Conservation (phyloP, 2,888 invertebrate genomes). For the Cerastoderma edule region DNA sequence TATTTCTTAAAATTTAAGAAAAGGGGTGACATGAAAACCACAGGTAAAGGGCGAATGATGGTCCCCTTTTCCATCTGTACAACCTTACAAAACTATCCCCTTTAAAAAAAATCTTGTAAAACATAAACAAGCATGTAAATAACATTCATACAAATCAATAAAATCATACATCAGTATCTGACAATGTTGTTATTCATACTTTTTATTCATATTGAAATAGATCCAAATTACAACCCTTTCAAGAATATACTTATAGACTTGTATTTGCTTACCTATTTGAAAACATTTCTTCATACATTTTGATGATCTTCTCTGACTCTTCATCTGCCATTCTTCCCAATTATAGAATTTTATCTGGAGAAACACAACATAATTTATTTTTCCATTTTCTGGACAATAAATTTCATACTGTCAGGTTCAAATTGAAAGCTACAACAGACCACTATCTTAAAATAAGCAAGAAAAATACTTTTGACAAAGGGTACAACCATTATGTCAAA, state of each 20-base stretch:
- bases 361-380: too few species aligned
- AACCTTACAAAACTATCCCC: not conserved
- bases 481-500: too few species aligned
- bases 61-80: too few species aligned
- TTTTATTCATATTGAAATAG: not conserved
- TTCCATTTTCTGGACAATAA: too few species aligned
- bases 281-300: conserved; percentile 49
- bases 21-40: too few species aligned
- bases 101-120: not conserved
- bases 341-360: too few species aligned
- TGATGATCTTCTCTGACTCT: conserved; percentile 4
- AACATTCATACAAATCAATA: not conserved
- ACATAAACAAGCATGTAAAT: not conserved
- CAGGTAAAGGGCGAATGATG: too few species aligned
- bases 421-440: too few species aligned
- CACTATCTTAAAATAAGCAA: too few species aligned
- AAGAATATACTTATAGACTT: not conserved
- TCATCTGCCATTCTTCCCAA: conserved; percentile 15
- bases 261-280: conserved; percentile 37
- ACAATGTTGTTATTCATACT: not conserved
- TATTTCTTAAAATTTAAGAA: too few species aligned
- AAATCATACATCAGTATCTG: not conserved
- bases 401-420: too few species aligned
- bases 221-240: not conserved
- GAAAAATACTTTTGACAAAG: too few species aligned